Percentiles rank a stretch among this genome's conserved stretches.
phyloP scores from a whole-genome alignment of 1,140 invertebrate species.

The Heliconius eleuchia region DNA sequence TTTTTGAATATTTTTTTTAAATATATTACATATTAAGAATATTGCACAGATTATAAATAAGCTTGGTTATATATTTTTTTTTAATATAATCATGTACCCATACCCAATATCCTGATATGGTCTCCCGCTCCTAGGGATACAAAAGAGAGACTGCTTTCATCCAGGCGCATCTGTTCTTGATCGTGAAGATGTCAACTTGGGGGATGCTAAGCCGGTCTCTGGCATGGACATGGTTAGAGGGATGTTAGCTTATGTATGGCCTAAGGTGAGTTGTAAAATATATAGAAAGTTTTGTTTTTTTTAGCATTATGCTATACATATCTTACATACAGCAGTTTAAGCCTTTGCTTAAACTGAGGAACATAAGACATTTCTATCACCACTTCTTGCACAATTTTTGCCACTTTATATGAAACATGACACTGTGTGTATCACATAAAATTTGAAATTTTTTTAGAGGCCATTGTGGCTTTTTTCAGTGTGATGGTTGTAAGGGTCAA shows the following conservation, averaged over 20 bases:
- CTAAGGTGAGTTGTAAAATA: conserved; percentile 83
- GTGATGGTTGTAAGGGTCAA: no score
- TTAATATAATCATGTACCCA: conserved; percentile 36
- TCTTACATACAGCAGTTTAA: no score
- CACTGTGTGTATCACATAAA: no score
- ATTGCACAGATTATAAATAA: not conserved
- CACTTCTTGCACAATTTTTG: no score
- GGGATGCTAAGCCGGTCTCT: conserved; percentile 84
- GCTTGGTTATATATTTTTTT: not conserved
- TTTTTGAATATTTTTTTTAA: not conserved
- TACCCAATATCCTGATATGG: conserved; percentile 61
- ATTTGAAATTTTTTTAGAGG: no score
- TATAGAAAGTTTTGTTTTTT: no score
- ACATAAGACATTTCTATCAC: no score
- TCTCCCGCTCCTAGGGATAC: conserved; percentile 81
- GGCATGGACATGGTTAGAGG: conserved; percentile 91
- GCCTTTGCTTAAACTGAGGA: no score
- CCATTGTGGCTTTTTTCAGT: no score
- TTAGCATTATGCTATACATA: no score
- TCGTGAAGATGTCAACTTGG: conserved; percentile 84
- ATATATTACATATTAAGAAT: no score
- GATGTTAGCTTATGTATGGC: conserved; percentile 98
- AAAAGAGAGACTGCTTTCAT: conserved; percentile 93
- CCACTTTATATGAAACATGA: no score
- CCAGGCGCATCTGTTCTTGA: conserved; percentile 89